Evolutionary conservation across 2,797 vertebrate species (phyloP).

Genomic region (Sphenopsis melanotis): DNA sequence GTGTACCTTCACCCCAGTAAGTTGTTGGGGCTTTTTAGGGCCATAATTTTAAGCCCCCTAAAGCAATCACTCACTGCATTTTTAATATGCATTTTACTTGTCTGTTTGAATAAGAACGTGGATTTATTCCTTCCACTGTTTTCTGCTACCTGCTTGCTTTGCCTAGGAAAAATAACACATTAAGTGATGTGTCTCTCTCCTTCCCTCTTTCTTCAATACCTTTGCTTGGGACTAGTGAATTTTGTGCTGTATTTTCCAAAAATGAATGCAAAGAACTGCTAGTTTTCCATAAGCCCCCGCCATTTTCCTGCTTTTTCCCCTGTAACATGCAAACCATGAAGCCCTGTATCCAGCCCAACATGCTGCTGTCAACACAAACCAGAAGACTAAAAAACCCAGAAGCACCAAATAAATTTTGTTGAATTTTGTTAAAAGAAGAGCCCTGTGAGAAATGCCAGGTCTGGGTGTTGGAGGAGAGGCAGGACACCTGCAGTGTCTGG

Average conservation of each 20-base stretch:
- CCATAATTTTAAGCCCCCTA: background rate
- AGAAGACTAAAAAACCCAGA: background rate
- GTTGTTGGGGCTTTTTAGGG: background rate
- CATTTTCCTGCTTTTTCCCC: background rate
- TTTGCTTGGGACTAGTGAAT: background rate
- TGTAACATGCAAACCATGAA: background rate
- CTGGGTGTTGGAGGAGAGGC: background rate
- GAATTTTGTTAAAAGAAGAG: background rate
- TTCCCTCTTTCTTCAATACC: background rate
- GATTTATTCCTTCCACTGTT: background rate
- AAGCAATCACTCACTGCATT: background rate
- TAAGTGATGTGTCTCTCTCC: accelerated
- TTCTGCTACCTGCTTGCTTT: background rate
- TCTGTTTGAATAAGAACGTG: background rate
- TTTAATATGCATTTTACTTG: background rate
- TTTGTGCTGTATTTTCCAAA: background rate
- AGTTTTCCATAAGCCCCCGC: background rate
- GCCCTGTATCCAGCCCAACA: accelerated
- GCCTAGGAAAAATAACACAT: background rate
- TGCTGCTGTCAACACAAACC: background rate
- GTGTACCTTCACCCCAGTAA: background rate
- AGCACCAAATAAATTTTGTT: background rate
- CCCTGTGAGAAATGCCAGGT: background rate
- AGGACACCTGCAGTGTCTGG: background rate
- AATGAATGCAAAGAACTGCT: background rate